These are phyloP conservation scores for Oxygymnocypris stewartii DNA, from an alignment of 2,113 vertebrate species.

Conservation along the genomic window DNA sequence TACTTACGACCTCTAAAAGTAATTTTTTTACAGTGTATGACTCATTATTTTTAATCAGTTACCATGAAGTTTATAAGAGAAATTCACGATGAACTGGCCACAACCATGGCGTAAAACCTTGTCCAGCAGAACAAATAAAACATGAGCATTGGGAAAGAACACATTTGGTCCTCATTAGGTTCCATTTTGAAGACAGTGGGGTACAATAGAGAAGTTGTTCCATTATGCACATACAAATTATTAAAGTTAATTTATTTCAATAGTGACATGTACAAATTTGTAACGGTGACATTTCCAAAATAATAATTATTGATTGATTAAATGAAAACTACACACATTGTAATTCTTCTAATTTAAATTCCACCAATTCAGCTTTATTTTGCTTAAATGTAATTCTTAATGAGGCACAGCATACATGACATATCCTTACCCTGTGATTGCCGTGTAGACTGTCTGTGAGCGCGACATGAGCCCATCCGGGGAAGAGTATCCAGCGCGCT, in stretches of 20 bases:
- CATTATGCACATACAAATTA: not conserved
- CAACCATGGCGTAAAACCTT: not conserved
- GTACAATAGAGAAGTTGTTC: not conserved
- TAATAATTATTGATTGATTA: not conserved
- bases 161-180: not conserved
- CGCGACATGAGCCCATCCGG: slow-evolving; percentile 58
- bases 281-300: not conserved
- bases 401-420: not conserved
- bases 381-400: not conserved
- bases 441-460: slow-evolving; percentile 54
- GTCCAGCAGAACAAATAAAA: not conserved
- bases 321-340: not conserved
- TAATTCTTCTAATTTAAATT: not conserved
- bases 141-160: not conserved
- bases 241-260: not conserved
- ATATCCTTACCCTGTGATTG: slow-evolving; percentile 69
- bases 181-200: not conserved
- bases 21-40: too few relatives aligned
- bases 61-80: not conserved
- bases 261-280: not conserved
- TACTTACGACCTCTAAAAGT: too few relatives aligned
- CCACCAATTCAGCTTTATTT: not conserved
- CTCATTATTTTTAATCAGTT: not conserved
- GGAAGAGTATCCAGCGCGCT: slow-evolving; percentile 56
- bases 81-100: not conserved